Evolutionary conservation across 2,797 vertebrate species (phyloP), one percentile per base, ranked within the genome.

Genomic region (Antennarius maculatus): DNA sequence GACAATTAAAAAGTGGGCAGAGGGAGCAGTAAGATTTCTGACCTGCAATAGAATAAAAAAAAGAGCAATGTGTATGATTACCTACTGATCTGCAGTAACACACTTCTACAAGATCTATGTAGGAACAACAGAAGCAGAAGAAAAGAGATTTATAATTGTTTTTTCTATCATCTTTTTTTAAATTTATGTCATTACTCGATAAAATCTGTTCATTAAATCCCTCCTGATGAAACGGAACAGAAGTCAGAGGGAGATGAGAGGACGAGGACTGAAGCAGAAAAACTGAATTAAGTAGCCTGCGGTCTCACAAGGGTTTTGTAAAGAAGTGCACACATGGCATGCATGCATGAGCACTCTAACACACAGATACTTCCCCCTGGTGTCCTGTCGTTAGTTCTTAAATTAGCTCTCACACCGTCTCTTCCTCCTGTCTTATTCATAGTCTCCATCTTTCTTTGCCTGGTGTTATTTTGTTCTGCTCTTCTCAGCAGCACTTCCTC

Each of bases 381-480:
- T 76, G 51, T 60, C 66, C 67, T 54, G 71, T 74, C 72, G 80
- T 82, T 74, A 65, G 58, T 78, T 84, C 66, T 57, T 74, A 77
- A 76, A 79, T 81, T 81, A 80, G 68, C 79, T 70, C 56, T 56
- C 59, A 16, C 42, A 47, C 61, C 53, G 47, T 59, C 47, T 68
- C 31, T 66, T 52, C 48, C 55, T 82, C 54, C 59, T 49, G 27
- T 67, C 54, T 67, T 71, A 67, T 75, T 72, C 37, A 46, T 5
- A 34, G 29, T 56, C 52, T 39, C 27, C 34, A 11, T 27, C 6
- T 49, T 43, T 61, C 34, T 5, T 23, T 18, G 47, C 10, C 50
- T 41, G 18, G 51, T 50, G 23, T 23, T 13, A 9, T 13, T 51
- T 17, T 28, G 28, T 39, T 76, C 54, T 49, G 43, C 37, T 42